These are phyloP conservation scores for Drosophila saltans DNA, from an alignment of 1,140 invertebrate genomes.

Conservation along the genomic window DNA sequence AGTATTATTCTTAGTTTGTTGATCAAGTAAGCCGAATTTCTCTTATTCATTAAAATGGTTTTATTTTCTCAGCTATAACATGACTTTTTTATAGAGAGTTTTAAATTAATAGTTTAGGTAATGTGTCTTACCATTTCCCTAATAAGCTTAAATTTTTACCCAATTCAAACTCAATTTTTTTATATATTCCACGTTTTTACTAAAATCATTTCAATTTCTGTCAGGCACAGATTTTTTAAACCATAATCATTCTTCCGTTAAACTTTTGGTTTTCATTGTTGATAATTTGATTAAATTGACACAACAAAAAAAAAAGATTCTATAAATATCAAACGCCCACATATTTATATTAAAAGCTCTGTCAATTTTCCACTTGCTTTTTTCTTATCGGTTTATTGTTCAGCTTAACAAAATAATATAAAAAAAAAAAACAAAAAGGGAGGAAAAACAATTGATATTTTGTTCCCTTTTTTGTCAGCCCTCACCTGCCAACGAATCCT, in stretches of 20 bases:
- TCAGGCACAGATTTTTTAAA: background rate
- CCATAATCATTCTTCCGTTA: background rate
- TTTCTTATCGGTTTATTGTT: conserved; percentile 5
- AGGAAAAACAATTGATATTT: conserved; percentile 13
- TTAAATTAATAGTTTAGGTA: no score
- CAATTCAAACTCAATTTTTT: no score
- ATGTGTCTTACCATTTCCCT: no score
- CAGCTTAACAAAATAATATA: background rate
- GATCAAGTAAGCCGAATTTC: no score
- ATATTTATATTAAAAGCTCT: conserved; percentile 1
- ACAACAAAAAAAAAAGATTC: background rate
- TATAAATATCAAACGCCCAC: background rate
- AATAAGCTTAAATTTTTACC: no score
- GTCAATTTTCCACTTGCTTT: conserved; percentile 6
- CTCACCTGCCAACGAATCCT: conserved; percentile 5
- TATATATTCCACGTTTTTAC: no score
- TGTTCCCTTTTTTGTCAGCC: conserved; percentile 9
- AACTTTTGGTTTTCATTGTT: conserved; percentile 2
- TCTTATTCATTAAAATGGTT: no score
- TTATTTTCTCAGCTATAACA: no score
- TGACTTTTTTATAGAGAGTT: no score
- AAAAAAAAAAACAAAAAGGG: background rate
- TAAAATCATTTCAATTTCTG: background rate
- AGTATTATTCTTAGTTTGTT: no score
- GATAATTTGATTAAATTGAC: background rate